Conservation (phyloP, 2,113 vertebrate genomes). For the Dendrocopos noguchii region DNA sequence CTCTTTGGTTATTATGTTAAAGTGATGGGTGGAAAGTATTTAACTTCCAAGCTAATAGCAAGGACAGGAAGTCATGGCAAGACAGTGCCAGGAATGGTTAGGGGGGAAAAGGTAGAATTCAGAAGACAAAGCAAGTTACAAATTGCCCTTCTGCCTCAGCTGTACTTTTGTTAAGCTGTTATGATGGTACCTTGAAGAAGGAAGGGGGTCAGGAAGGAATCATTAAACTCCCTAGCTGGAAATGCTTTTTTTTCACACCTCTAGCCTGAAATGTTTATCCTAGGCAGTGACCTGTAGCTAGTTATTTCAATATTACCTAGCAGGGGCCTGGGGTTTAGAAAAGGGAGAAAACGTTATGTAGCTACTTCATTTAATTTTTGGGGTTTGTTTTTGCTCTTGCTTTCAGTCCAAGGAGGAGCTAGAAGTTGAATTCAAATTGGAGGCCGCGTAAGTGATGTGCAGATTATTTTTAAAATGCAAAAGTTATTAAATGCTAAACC, state of each 20-base stretch:
- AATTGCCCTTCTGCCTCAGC: neutral
- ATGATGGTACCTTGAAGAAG: neutral
- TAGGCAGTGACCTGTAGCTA: neutral
- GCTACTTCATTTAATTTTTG: neutral
- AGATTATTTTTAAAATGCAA: neutral
- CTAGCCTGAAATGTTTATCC: neutral
- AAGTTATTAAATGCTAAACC: neutral
- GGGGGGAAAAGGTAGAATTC: neutral
- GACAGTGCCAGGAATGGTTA: neutral
- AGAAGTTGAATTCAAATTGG: slow-evolving; percentile 82
- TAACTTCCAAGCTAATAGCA: neutral
- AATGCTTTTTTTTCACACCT: neutral
- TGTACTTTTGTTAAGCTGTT: neutral
- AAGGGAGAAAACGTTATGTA: neutral
- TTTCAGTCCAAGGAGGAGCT: slow-evolving; percentile 75
- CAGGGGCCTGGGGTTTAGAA: neutral
- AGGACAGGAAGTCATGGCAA: neutral
- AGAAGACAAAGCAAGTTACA: neutral
- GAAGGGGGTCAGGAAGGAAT: neutral
- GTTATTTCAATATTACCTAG: neutral
- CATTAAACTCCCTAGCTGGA: neutral
- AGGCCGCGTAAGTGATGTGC: slow-evolving; percentile 75
- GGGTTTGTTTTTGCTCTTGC: neutral
- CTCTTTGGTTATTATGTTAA: neutral
- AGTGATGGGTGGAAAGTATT: neutral